A percentile compares a stretch with the other conserved stretches of the same genome.
Conservation (phyloP, 2,113 vertebrate species). For the Hypocryptadius cinnamomeus region DNA sequence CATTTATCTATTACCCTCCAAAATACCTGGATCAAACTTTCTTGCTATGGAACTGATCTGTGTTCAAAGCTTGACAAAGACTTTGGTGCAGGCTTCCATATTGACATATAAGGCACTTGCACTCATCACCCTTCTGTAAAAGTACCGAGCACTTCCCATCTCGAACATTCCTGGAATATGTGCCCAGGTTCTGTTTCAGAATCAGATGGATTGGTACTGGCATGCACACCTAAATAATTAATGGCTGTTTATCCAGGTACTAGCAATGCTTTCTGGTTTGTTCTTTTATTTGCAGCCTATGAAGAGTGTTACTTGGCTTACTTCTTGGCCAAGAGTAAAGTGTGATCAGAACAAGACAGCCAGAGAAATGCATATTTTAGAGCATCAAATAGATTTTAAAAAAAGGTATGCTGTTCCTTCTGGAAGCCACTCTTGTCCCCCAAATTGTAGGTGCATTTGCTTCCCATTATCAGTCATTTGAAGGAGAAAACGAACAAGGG, state of each 20-base stretch:
- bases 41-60: not conserved
- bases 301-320: not conserved
- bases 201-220: not conserved
- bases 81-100: not conserved
- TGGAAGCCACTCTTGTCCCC: not conserved
- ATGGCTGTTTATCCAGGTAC: not conserved
- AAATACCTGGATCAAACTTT: not conserved
- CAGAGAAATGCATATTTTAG: not conserved
- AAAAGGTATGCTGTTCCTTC: not conserved
- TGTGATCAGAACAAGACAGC: not conserved
- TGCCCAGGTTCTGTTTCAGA: not conserved
- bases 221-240: not conserved
- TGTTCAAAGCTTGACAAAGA: not conserved
- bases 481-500: not conserved
- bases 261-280: not conserved
- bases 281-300: not conserved
- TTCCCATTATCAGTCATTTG: not conserved
- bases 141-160: rapidly evolving
- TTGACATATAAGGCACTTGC: not conserved
- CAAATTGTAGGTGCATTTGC: not conserved
- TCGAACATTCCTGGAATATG: not conserved
- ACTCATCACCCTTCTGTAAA: not conserved
- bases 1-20: not conserved
- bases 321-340: not conserved
- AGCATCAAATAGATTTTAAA: not conserved